Conservation (phyloP, 2,888 invertebrate genomes). For the Sinelater perroti region DNA sequence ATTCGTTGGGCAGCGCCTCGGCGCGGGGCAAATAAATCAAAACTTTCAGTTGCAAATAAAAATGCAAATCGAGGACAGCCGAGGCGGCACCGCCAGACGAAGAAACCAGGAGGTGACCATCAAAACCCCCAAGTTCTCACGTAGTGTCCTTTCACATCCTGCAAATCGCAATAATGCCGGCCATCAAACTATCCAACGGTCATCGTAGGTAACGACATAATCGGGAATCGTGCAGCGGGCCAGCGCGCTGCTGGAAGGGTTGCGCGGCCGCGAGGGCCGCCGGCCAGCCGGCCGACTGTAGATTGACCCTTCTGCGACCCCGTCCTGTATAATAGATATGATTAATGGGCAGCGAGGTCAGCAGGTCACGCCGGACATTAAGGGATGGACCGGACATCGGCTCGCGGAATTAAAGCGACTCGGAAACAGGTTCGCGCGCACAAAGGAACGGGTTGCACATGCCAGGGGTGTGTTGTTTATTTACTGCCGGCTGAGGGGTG, state of each 20-base stretch:
- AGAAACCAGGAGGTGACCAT: conserved; percentile 46
- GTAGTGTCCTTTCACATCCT: conserved; percentile 54
- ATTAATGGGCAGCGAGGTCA: conserved; percentile 62
- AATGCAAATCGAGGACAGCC: conserved; percentile 59
- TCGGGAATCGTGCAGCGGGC: conserved; percentile 53
- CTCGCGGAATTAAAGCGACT: conserved; percentile 53
- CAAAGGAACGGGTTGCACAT: conserved; percentile 54
- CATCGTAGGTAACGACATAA: conserved; percentile 62
- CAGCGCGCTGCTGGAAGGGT: conserved; percentile 37
- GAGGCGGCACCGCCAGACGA: conserved; percentile 50
- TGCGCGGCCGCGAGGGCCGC: conserved; percentile 19
- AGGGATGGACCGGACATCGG: conserved; percentile 58
- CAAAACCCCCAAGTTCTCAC: conserved; percentile 57
- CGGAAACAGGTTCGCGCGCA: conserved; percentile 52
- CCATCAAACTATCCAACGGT: conserved; percentile 56
- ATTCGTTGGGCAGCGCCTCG: conserved; percentile 17
- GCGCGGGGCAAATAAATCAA: conserved; percentile 56
- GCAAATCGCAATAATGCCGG: conserved; percentile 50
- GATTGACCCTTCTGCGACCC: conserved; percentile 55
- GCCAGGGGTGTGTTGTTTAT: conserved; percentile 56
- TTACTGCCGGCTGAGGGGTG: conserved; percentile 51
- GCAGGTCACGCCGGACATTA: conserved; percentile 60
- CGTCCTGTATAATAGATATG: conserved; percentile 58
- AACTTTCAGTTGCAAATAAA: conserved; percentile 58
- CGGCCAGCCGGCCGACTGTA: conserved; percentile 39